phyloP scores from a whole-genome alignment of 2,888 invertebrate species.

The Buathra laborator region DNA sequence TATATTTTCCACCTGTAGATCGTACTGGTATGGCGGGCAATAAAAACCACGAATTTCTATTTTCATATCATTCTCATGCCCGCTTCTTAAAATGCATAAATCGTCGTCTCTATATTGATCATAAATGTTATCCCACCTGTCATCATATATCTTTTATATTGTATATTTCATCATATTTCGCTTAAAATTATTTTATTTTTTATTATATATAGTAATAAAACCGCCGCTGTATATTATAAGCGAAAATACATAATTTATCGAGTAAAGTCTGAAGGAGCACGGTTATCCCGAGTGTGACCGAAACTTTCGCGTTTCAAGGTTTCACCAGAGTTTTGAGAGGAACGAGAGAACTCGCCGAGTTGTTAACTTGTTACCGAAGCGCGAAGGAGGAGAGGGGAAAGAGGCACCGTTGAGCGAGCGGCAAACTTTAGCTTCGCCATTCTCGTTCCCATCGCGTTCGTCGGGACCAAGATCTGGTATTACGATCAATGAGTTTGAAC shows the following conservation, averaged over 20 bases:
- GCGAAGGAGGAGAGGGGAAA: neutral
- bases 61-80: conserved; percentile 16
- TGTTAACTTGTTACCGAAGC: conserved; percentile 48
- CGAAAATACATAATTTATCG: conserved; percentile 58
- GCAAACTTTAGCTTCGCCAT: conserved; percentile 44
- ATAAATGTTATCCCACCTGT: conserved; percentile 16
- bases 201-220: conserved; percentile 38
- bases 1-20: conserved; percentile 23
- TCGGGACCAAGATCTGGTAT: conserved; percentile 64
- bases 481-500: conserved; percentile 81
- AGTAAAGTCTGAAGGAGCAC: conserved; percentile 44
- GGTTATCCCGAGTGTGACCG: conserved; percentile 12
- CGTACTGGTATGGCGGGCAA: conserved; percentile 1
- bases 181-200: neutral
- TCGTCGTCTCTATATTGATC: conserved; percentile 13
- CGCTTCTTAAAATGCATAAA: conserved; percentile 6
- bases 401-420: conserved; percentile 28
- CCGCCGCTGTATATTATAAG: conserved; percentile 33
- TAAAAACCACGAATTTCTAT: conserved; percentile 35
- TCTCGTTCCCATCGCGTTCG: conserved; percentile 25
- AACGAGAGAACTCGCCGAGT: conserved; percentile 10
- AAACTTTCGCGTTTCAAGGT: conserved; percentile 55
- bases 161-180: conserved; percentile 7
- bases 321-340: conserved; percentile 28
- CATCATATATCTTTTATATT: conserved; percentile 13